These are phyloP conservation scores for Trissoscelio sp. DNA, from an alignment of 2,888 invertebrate genomes.

Conservation along the genomic window DNA sequence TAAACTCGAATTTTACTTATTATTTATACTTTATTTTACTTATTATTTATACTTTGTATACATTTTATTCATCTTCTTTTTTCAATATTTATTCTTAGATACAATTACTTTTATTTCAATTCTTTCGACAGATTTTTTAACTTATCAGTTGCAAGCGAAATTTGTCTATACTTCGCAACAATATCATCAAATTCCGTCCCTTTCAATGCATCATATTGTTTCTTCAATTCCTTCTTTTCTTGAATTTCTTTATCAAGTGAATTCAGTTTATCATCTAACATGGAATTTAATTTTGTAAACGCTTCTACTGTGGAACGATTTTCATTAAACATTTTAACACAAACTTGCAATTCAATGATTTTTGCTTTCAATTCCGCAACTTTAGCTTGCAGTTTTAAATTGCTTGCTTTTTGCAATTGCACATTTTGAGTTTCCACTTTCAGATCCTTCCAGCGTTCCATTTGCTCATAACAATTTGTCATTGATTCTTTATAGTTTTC, in stretches of 20 bases:
- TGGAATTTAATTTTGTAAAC: slow-evolving; percentile 80
- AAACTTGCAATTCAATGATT: slow-evolving; percentile 80
- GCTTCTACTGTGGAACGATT: slow-evolving; percentile 82
- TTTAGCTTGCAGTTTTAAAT: slow-evolving; percentile 75
- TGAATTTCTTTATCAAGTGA: slow-evolving; percentile 80
- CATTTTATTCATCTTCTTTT: not conserved
- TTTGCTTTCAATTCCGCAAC: slow-evolving; percentile 80
- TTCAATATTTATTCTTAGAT: not conserved
- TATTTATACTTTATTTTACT: too few species aligned
- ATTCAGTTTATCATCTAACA: slow-evolving; percentile 81
- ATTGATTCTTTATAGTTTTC: slow-evolving; percentile 80
- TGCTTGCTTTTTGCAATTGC: slow-evolving; percentile 78
- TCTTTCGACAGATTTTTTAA: slow-evolving; percentile 78
- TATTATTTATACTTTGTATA: too few species aligned
- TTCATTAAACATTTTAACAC: slow-evolving; percentile 83
- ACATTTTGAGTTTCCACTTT: slow-evolving; percentile 78
- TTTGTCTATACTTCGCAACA: slow-evolving; percentile 81
- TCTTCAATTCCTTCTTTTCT: slow-evolving; percentile 79
- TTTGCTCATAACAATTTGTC: slow-evolving; percentile 74
- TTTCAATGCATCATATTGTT: slow-evolving; percentile 81
- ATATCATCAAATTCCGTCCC: slow-evolving; percentile 83
- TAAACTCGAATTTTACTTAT: slow-evolving; percentile 1
- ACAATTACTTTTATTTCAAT: not conserved
- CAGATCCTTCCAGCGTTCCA: slow-evolving; percentile 80
- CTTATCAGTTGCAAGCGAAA: slow-evolving; percentile 81